Percentiles rank a stretch among this genome's conserved stretches.
phyloP scores from a whole-genome alignment of 2,113 vertebrate genomes.

The Leucopternis melanops region DNA sequence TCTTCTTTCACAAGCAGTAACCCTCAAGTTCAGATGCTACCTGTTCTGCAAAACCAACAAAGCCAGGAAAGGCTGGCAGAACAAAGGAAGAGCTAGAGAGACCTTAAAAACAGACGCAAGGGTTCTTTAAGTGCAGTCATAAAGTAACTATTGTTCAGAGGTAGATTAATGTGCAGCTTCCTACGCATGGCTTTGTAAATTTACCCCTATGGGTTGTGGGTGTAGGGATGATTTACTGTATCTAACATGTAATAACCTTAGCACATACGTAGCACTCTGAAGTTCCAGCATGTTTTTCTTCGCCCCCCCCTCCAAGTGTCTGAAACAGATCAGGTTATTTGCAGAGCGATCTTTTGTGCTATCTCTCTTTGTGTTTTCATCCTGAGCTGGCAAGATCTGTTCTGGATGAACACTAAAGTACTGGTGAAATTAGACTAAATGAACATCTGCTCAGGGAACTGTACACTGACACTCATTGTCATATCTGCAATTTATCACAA shows the following conservation, averaged over 20 bases:
- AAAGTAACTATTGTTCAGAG: constrained; percentile 54
- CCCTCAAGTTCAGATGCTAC: not conserved
- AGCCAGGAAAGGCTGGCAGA: constrained; percentile 20
- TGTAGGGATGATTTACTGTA: constrained; percentile 60
- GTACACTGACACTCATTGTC: constrained; percentile 43
- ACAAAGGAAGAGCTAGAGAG: constrained; percentile 34
- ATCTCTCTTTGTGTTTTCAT: constrained; percentile 43
- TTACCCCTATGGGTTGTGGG: constrained; percentile 55
- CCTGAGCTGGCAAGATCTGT: constrained; percentile 57
- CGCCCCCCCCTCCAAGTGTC: not conserved
- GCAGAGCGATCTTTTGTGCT: constrained; percentile 47
- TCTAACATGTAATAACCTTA: constrained; percentile 48
- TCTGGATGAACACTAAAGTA: constrained; percentile 62
- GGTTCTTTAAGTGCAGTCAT: constrained; percentile 42
- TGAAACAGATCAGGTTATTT: constrained; percentile 58
- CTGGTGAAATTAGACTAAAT: constrained; percentile 62
- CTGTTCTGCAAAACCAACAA: not conserved
- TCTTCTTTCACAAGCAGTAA: not conserved
- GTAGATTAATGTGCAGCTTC: constrained; percentile 50
- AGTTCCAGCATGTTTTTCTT: not conserved
- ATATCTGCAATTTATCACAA: constrained; percentile 49
- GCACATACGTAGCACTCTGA: not conserved
- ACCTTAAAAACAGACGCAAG: constrained; percentile 13
- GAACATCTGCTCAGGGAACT: constrained; percentile 68
- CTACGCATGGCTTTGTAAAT: constrained; percentile 40